Evolutionary conservation across 2,797 vertebrate species (phyloP).

Genomic region (Cheirogaleus major): DNA sequence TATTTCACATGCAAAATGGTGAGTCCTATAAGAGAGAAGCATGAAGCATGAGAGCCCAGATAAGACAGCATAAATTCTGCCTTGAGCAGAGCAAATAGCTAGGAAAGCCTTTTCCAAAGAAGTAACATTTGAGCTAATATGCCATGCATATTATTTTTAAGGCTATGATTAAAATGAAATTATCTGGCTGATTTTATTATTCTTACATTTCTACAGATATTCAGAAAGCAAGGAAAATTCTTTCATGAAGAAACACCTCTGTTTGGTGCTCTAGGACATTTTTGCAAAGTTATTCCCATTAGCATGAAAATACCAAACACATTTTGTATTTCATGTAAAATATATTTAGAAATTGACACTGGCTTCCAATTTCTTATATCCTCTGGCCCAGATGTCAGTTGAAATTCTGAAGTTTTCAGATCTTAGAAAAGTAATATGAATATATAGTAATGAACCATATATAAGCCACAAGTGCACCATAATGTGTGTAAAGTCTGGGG

Average conservation of each 20-base stretch:
- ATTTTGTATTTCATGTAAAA: constrained; percentile 26
- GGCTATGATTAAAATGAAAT: constrained; percentile 13
- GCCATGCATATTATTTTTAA: neutral
- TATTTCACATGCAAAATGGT: neutral
- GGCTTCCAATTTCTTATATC: neutral
- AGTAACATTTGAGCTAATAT: constrained; percentile 6
- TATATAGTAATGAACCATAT: neutral
- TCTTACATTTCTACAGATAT: neutral
- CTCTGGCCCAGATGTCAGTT: neutral
- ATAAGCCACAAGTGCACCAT: neutral
- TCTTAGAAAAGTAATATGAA: neutral
- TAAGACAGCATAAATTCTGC: neutral
- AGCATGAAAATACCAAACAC: constrained; percentile 24
- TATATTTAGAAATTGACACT: constrained; percentile 10
- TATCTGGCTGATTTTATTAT: neutral
- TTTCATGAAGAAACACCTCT: neutral
- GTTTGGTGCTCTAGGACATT: neutral
- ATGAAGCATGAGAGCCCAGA: neutral
- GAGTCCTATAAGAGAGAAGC: neutral
- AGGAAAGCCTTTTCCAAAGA: neutral
- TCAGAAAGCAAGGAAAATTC: neutral
- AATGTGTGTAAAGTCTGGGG: neutral
- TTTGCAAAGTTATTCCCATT: constrained; percentile 34
- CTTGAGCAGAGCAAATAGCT: neutral
- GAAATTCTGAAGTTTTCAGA: neutral